Percentiles rank a stretch among this genome's conserved stretches.
Conservation (phyloP, 1,140 invertebrate species). For the Lepidurus packardi region DNA sequence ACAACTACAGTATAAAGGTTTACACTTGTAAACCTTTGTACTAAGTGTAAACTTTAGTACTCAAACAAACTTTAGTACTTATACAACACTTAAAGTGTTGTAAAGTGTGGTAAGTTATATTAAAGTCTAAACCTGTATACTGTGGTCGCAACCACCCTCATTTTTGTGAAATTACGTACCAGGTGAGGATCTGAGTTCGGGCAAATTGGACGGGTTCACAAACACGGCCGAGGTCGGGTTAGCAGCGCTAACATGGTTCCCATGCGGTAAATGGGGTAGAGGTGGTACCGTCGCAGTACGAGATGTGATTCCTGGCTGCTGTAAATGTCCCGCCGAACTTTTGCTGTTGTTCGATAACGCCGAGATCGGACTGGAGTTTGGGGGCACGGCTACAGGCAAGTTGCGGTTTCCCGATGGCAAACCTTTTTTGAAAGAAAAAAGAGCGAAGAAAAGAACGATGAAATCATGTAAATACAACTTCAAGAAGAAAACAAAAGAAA, state of each 20-base stretch:
- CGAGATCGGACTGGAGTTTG: not conserved
- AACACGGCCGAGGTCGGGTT: not conserved
- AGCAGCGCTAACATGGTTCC: not conserved
- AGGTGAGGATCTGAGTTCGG: not conserved
- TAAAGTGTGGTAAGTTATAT: too few relatives aligned
- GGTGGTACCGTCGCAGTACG: not conserved
- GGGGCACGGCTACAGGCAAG: not conserved
- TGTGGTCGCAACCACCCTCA: not conserved
- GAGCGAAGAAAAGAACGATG: not conserved
- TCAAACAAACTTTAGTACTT: too few relatives aligned
- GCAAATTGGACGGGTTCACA: not conserved
- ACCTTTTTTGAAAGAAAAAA: not conserved
- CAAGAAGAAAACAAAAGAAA: not conserved
- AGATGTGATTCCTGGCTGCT: not conserved
- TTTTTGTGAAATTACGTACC: not conserved
- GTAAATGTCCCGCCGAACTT: not conserved
- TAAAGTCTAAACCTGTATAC: too few relatives aligned
- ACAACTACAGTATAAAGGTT: too few relatives aligned
- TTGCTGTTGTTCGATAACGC: conserved; percentile 8
- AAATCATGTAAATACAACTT: not conserved
- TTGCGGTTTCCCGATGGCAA: not conserved
- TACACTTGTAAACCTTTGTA: too few relatives aligned
- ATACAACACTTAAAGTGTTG: too few relatives aligned
- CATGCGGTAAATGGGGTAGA: not conserved
- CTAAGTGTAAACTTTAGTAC: too few relatives aligned